Conservation (phyloP, 2,888 invertebrate species). For the Cerceris rybyensis region DNA sequence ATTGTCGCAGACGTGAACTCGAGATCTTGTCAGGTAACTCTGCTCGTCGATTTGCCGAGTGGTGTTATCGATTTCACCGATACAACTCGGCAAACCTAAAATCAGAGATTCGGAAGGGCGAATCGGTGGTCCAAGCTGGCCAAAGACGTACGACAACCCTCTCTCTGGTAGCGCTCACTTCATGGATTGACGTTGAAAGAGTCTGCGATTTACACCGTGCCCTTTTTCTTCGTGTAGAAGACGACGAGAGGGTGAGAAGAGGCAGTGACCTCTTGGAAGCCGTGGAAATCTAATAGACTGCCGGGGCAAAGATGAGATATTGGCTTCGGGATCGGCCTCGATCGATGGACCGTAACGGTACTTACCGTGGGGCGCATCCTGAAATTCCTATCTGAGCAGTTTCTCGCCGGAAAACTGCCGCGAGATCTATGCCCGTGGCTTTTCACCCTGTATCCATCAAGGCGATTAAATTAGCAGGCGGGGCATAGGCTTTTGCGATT, state of each 20-base stretch:
- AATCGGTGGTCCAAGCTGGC: slow-evolving; percentile 16
- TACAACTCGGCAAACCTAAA: slow-evolving; percentile 39
- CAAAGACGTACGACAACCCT: slow-evolving; percentile 65
- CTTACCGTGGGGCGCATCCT: slow-evolving; percentile 48
- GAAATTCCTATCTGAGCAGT: slow-evolving; percentile 36
- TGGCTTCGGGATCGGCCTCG: slow-evolving; percentile 67
- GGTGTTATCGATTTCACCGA: slow-evolving; percentile 57
- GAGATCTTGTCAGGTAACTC: slow-evolving; percentile 18
- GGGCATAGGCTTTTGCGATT: slow-evolving; percentile 9
- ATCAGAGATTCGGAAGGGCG: slow-evolving; percentile 24
- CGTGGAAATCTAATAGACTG: slow-evolving; percentile 78
- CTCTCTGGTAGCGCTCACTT: slow-evolving; percentile 53
- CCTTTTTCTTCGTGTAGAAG: slow-evolving; percentile 44
- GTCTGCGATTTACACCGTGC: slow-evolving; percentile 62
- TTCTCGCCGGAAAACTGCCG: slow-evolving; percentile 2
- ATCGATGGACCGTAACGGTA: slow-evolving; percentile 60
- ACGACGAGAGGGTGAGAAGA: slow-evolving; percentile 18
- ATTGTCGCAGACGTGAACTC: slow-evolving; percentile 23
- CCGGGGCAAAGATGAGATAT: slow-evolving; percentile 74
- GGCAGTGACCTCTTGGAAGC: slow-evolving; percentile 65
- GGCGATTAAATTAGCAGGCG: slow-evolving; percentile 64
- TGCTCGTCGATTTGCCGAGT: slow-evolving; percentile 35
- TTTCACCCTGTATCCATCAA: slow-evolving; percentile 35
- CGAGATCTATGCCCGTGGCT: slow-evolving; percentile 4
- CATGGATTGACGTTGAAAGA: slow-evolving; percentile 70